Conservation (phyloP, 2,113 vertebrate genomes). For the Todiramphus chloris region DNA sequence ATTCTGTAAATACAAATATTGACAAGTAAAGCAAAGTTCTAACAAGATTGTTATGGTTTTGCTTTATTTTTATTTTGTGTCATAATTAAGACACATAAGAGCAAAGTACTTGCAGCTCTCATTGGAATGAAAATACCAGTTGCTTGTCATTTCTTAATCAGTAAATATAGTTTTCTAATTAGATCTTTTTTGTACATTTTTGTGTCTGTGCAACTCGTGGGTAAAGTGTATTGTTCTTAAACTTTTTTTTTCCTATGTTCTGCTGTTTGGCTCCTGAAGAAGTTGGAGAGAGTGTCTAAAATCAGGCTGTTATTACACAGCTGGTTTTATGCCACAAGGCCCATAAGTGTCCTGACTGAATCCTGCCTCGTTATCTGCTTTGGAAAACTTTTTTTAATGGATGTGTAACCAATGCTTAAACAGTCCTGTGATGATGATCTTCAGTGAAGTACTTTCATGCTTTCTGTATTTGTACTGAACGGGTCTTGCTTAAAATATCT, state of each 20-base stretch:
- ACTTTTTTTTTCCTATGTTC: background rate
- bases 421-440: background rate
- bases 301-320: background rate
- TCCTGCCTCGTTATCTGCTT: background rate
- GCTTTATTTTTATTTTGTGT: background rate
- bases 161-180: background rate
- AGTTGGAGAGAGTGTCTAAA: background rate
- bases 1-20: background rate
- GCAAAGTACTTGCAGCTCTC: background rate
- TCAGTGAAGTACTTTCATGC: background rate
- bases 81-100: background rate
- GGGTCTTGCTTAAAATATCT: conserved; percentile 24
- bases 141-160: background rate
- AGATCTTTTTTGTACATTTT: background rate
- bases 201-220: background rate
- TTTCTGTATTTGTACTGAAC: conserved; percentile 19
- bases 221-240: background rate
- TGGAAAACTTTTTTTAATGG: conserved; percentile 5
- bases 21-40: background rate
- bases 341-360: background rate
- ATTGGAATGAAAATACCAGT: background rate
- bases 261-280: background rate
- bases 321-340: background rate
- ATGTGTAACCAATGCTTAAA: background rate
- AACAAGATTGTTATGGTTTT: background rate